These are phyloP conservation scores for Trissonchulus latispiculum DNA, from an alignment of 2,888 invertebrate genomes.

Conservation along the genomic window DNA sequence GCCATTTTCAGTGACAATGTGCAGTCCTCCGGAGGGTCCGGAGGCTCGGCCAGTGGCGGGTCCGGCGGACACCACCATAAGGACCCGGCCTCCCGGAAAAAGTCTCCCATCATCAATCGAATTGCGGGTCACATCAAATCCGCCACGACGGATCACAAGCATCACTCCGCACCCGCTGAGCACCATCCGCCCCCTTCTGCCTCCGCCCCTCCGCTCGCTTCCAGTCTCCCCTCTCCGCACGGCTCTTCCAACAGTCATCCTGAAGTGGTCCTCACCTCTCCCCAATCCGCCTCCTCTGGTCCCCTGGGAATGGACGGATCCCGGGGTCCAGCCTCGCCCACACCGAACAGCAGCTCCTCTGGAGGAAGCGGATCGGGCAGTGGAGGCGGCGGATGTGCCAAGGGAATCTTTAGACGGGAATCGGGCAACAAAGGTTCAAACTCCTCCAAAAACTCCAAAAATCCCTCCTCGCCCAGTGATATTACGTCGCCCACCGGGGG, in stretches of 20 bases:
- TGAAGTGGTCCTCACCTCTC: too few species aligned
- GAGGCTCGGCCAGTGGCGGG: background rate
- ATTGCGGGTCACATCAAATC: constrained; percentile 16
- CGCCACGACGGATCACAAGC: background rate
- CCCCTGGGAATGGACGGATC: background rate
- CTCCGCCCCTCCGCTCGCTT: background rate
- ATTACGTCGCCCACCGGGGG: background rate
- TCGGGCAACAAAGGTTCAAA: background rate
- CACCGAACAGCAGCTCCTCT: background rate
- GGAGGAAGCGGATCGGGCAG: background rate
- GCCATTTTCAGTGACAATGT: too few species aligned
- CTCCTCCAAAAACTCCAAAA: background rate
- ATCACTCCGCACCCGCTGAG: background rate
- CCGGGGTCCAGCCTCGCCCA: background rate
- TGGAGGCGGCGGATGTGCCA: background rate
- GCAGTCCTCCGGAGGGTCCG: background rate
- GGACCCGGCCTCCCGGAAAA: background rate
- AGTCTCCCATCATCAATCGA: constrained; percentile 18
- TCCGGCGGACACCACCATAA: background rate
- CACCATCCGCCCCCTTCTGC: background rate
- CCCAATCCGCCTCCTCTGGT: background rate
- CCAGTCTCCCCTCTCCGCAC: background rate
- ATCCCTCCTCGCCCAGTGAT: background rate
- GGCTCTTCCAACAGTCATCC: background rate
- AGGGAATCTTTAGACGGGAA: background rate